Conservation (phyloP, 2,888 invertebrate genomes). For the Andricus curvator region DNA sequence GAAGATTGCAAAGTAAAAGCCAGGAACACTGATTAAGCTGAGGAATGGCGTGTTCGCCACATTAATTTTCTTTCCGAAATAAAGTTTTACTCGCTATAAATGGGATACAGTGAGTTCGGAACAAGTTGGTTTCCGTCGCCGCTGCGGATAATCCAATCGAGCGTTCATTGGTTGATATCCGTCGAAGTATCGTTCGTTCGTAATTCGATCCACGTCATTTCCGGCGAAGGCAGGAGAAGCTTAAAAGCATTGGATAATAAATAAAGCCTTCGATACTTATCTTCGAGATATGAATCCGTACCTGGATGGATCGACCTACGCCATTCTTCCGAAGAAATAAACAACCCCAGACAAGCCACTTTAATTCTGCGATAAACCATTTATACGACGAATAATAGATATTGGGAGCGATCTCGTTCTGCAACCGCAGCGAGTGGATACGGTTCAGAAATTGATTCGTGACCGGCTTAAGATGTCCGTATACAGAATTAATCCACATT, state of each 20-base stretch:
- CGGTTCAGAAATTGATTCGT: neutral
- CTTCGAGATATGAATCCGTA: slow-evolving; percentile 60
- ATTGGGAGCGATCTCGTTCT: neutral
- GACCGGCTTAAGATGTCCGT: neutral
- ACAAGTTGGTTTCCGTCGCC: slow-evolving; percentile 33
- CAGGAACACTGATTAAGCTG: slow-evolving; percentile 18
- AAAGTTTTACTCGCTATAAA: slow-evolving; percentile 35
- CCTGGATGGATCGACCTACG: slow-evolving; percentile 52
- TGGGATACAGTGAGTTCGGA: slow-evolving; percentile 16
- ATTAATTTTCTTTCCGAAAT: slow-evolving; percentile 33
- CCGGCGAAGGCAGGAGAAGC: slow-evolving; percentile 48
- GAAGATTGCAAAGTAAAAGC: slow-evolving; percentile 21
- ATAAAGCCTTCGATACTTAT: slow-evolving; percentile 67
- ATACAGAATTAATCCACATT: neutral
- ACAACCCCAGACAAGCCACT: slow-evolving; percentile 57
- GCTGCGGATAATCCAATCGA: slow-evolving; percentile 37
- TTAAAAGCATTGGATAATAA: slow-evolving; percentile 75
- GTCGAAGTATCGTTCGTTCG: slow-evolving; percentile 40
- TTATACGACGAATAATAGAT: slow-evolving; percentile 51
- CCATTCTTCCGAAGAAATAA: slow-evolving; percentile 56
- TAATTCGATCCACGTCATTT: slow-evolving; percentile 36
- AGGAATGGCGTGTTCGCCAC: slow-evolving; percentile 32
- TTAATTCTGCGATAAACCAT: slow-evolving; percentile 59
- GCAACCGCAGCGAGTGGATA: neutral
- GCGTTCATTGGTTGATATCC: slow-evolving; percentile 36